These are phyloP conservation scores for Yponomeuta malinellus DNA, from an alignment of 2,888 invertebrate species.

Conservation along the genomic window DNA sequence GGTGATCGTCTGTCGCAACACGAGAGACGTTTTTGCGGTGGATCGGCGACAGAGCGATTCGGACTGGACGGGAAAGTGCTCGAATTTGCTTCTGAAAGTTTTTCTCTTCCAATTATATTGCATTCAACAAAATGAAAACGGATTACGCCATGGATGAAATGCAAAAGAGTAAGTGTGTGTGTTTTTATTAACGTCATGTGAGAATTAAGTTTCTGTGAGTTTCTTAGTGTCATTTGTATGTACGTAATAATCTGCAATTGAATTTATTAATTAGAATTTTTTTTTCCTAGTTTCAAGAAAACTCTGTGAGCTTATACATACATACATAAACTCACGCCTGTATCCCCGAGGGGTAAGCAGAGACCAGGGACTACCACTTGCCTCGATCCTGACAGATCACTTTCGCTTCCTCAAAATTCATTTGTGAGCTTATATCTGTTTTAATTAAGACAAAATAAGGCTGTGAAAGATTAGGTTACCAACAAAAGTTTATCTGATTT, in stretches of 20 bases:
- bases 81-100: slow-evolving; percentile 26
- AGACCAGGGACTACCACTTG: too few species aligned
- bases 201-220: neutral
- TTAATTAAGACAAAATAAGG: too few species aligned
- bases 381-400: too few species aligned
- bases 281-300: too few species aligned
- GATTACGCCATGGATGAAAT: slow-evolving; percentile 73
- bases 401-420: too few species aligned
- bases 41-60: slow-evolving; percentile 32
- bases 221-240: neutral
- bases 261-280: neutral
- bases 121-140: slow-evolving; percentile 57
- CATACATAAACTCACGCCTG: too few species aligned
- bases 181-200: slow-evolving; percentile 3
- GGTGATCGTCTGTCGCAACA: slow-evolving; percentile 39
- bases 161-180: slow-evolving; percentile 65
- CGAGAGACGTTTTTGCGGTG: slow-evolving; percentile 38
- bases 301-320: too few species aligned
- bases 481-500: too few species aligned
- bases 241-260: neutral
- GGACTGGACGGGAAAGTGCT: slow-evolving; percentile 52
- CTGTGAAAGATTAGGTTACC: too few species aligned
- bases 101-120: slow-evolving; percentile 12
- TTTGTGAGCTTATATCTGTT: too few species aligned
- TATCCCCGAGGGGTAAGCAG: too few species aligned